Percentiles rank a stretch among this genome's conserved stretches.
Evolutionary conservation across 2,888 invertebrate species (phyloP).

Genomic region (Drosophila demipolita): DNA sequence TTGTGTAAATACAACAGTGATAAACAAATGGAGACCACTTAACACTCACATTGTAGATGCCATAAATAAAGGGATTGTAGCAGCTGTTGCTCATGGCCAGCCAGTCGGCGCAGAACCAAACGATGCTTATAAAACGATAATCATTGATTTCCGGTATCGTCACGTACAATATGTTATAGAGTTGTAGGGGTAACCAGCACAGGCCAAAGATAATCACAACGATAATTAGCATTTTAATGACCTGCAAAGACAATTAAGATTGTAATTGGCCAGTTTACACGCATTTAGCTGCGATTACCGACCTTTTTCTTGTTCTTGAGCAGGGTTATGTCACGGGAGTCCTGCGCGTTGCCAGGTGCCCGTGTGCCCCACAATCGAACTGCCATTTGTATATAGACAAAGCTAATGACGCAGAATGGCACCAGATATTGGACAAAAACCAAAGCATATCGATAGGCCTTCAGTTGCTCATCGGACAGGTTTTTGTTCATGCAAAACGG

Average conservation of each 20-base stretch:
- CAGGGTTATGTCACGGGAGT: constrained; percentile 91
- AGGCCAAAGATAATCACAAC: constrained; percentile 93
- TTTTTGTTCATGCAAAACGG: constrained; percentile 86
- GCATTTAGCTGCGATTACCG: background rate
- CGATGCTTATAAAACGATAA: constrained; percentile 92
- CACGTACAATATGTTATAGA: constrained; percentile 90
- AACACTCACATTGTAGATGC: constrained; percentile 93
- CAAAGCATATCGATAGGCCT: constrained; percentile 86
- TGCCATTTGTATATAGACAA: constrained; percentile 92
- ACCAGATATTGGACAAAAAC: constrained; percentile 90
- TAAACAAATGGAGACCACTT: constrained; percentile 2
- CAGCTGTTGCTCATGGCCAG: constrained; percentile 95
- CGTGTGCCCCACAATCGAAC: constrained; percentile 92
- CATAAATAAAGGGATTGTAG: constrained; percentile 96
- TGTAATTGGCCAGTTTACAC: background rate
- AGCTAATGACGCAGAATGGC: constrained; percentile 92
- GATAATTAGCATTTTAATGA: constrained; percentile 94
- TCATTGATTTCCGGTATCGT: constrained; percentile 90
- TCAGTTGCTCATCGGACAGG: constrained; percentile 85
- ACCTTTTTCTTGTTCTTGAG: constrained; percentile 94
- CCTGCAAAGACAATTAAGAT: constrained; percentile 86
- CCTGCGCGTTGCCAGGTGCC: constrained; percentile 92
- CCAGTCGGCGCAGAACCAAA: constrained; percentile 95
- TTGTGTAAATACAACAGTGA: background rate
- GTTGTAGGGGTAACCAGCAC: constrained; percentile 93